These are phyloP conservation scores for Drosophila longiperda DNA, from an alignment of 2,888 invertebrate genomes.

Conservation along the genomic window DNA sequence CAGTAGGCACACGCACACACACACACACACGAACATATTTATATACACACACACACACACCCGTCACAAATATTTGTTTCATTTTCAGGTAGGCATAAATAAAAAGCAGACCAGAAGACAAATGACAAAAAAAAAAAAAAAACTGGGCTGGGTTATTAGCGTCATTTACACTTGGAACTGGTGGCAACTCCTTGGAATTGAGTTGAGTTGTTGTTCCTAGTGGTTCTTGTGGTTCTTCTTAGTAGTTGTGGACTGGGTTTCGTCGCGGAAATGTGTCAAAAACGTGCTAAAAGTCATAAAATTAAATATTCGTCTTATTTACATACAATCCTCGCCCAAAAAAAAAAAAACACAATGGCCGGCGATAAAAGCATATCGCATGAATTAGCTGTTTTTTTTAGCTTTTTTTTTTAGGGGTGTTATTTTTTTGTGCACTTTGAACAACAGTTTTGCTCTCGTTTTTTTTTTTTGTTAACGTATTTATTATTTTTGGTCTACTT, in stretches of 20 bases:
- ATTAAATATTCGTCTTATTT: slow-evolving; percentile 81
- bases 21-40: neutral
- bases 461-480: neutral
- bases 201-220: neutral
- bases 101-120: slow-evolving; percentile 48
- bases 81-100: slow-evolving; percentile 9
- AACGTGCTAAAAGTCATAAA: slow-evolving; percentile 81
- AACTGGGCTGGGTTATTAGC: slow-evolving; percentile 78
- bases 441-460: slow-evolving; percentile 3
- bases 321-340: slow-evolving; percentile 55
- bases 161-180: slow-evolving; percentile 76
- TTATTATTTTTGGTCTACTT: slow-evolving; percentile 62
- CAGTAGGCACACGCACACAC: slow-evolving; percentile 29
- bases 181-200: slow-evolving; percentile 29
- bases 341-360: slow-evolving; percentile 29
- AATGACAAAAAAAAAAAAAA: slow-evolving; percentile 57
- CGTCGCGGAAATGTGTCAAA: slow-evolving; percentile 79
- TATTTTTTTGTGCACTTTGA: slow-evolving; percentile 15
- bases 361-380: slow-evolving; percentile 60
- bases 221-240: slow-evolving; percentile 1
- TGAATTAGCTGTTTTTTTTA: slow-evolving; percentile 6
- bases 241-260: slow-evolving; percentile 10
- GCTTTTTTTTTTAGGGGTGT: neutral
- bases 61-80: slow-evolving; percentile 32
- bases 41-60: slow-evolving; percentile 4